Conservation (phyloP, 2,888 invertebrate genomes). For the Catocala sponsa region DNA sequence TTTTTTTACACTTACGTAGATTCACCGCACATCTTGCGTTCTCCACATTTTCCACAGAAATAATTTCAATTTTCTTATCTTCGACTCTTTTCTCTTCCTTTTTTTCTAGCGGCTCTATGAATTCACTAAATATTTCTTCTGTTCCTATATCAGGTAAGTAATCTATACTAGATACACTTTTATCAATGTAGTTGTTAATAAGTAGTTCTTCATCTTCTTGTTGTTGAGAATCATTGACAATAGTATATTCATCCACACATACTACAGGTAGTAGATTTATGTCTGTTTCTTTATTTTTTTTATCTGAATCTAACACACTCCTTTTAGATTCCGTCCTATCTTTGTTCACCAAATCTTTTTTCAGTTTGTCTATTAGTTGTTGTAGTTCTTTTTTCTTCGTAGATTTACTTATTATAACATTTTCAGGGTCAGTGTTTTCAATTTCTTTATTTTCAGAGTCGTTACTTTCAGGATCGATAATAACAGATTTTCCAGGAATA, state of each 20-base stretch:
- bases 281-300: slow-evolving; percentile 11
- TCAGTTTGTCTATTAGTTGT: slow-evolving; percentile 11
- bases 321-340: slow-evolving; percentile 10
- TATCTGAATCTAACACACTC: slow-evolving; percentile 8
- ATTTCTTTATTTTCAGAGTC: slow-evolving; percentile 1
- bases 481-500: slow-evolving; percentile 12
- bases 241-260: slow-evolving; percentile 13
- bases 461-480: background rate
- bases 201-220: slow-evolving; percentile 2
- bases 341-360: slow-evolving; percentile 11
- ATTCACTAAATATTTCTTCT: slow-evolving; percentile 2
- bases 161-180: slow-evolving; percentile 4
- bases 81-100: slow-evolving; percentile 9
- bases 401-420: slow-evolving; percentile 7
- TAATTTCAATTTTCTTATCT: slow-evolving; percentile 14
- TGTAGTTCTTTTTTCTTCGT: slow-evolving; percentile 10
- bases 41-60: slow-evolving; percentile 11
- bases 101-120: background rate
- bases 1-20: slow-evolving; percentile 8
- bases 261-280: slow-evolving; percentile 13
- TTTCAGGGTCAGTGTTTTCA: slow-evolving; percentile 7
- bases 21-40: slow-evolving; percentile 10
- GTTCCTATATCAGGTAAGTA: slow-evolving; percentile 4
- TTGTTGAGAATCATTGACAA: slow-evolving; percentile 5
- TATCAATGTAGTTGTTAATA: background rate